Evolutionary conservation across 2,113 vertebrate species (phyloP).

Genomic region (Tragelaphus imberbis): DNA sequence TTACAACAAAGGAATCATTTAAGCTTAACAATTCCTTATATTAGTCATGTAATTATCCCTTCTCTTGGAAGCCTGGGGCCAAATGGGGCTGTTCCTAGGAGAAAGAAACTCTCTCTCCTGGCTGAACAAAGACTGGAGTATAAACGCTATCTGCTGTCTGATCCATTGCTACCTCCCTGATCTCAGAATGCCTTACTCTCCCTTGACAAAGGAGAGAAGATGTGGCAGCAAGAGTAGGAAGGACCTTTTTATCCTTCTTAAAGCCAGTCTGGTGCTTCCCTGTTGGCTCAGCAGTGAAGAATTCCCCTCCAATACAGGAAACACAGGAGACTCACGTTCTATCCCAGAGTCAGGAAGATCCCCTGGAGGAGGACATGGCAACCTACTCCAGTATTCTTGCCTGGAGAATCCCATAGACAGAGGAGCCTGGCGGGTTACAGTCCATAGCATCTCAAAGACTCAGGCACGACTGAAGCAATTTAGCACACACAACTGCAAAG

Average conservation of each 20-base stretch:
- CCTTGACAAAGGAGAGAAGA: background rate
- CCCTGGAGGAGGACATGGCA: background rate
- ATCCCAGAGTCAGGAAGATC: background rate
- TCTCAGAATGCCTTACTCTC: background rate
- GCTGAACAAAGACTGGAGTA: background rate
- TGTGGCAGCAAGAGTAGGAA: background rate
- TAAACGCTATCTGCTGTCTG: background rate
- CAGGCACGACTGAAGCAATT: background rate
- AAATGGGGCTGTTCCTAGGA: slow-evolving; percentile 49
- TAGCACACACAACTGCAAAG: background rate
- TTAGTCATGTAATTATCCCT: slow-evolving; percentile 55
- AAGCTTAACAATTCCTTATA: slow-evolving; percentile 42
- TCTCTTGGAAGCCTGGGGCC: slow-evolving; percentile 38
- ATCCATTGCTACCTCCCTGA: background rate
- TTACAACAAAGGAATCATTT: slow-evolving; percentile 59
- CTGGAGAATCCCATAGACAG: background rate
- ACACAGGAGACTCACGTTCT: background rate
- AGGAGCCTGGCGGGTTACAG: background rate
- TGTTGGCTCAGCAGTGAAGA: background rate
- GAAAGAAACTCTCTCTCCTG: background rate
- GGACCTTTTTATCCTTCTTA: background rate
- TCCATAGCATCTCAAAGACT: background rate
- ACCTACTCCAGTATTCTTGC: background rate
- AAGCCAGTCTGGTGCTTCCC: background rate
- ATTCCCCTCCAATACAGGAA: background rate